A percentile compares a stretch with the other conserved stretches of the same genome.
Evolutionary conservation across 2,113 vertebrate genomes (phyloP).

Genomic region (Poeciliopsis occidentalis): DNA sequence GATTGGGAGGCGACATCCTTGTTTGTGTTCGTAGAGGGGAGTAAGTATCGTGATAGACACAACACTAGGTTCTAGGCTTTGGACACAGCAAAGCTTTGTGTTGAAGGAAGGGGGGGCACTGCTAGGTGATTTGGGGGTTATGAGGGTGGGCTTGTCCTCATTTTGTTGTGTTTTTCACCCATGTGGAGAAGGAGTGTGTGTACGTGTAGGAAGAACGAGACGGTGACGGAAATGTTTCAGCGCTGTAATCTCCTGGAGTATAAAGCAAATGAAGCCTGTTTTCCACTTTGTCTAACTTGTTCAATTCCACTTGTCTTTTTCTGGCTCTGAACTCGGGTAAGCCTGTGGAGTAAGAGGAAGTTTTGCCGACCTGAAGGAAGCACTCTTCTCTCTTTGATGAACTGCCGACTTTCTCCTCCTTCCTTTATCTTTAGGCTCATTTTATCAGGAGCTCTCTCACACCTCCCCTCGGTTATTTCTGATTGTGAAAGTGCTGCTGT

Average conservation of each 20-base stretch:
- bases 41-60: constrained; percentile 75
- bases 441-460: constrained; percentile 18
- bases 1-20: constrained; percentile 68
- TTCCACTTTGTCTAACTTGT: constrained; percentile 11
- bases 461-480: constrained; percentile 25
- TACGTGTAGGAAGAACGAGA: constrained; percentile 12
- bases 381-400: constrained; percentile 31
- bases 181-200: neutral
- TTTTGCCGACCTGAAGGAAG: constrained; percentile 53
- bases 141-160: constrained; percentile 21
- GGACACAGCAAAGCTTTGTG: constrained; percentile 51
- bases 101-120: constrained; percentile 21
- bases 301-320: constrained; percentile 30
- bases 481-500: neutral
- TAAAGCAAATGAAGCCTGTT: neutral
- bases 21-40: constrained; percentile 69
- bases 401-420: constrained; percentile 16
- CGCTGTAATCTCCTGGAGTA: constrained; percentile 10
- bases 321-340: constrained; percentile 51
- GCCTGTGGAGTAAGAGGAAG: constrained; percentile 52
- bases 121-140: neutral
- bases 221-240: constrained; percentile 21
- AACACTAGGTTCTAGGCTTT: constrained; percentile 65
- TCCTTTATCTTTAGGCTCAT: constrained; percentile 22
- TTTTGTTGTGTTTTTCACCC: constrained; percentile 37